phyloP scores from a whole-genome alignment of 2,888 invertebrate genomes.

The Fragum fragum region DNA sequence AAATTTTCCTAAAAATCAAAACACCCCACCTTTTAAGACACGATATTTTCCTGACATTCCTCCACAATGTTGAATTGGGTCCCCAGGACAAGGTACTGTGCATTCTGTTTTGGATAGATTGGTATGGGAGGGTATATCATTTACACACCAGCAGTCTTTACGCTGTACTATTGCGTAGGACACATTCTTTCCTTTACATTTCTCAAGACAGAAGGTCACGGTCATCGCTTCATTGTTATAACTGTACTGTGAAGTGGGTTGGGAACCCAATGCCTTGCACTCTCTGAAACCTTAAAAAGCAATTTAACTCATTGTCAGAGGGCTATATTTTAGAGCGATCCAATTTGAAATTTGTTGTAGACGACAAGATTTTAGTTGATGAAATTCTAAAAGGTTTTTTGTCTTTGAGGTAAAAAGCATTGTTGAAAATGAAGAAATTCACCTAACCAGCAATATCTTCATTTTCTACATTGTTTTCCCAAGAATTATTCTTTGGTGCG shows the following conservation, averaged over 20 bases:
- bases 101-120: constrained; percentile 28
- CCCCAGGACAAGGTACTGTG: constrained; percentile 40
- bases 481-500: too few relatives aligned
- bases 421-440: too few relatives aligned
- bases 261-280: not conserved
- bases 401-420: too few relatives aligned
- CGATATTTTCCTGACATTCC: constrained; percentile 14
- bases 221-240: constrained; percentile 31
- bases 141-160: constrained; percentile 40
- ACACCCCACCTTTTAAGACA: constrained; percentile 6
- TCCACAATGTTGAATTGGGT: constrained; percentile 57
- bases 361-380: too few relatives aligned
- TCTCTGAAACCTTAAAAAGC: constrained; percentile 22
- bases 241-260: not conserved
- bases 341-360: too few relatives aligned
- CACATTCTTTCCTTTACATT: constrained; percentile 51
- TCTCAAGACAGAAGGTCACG: constrained; percentile 49
- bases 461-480: too few relatives aligned
- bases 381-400: too few relatives aligned
- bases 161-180: constrained; percentile 34
- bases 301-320: too few relatives aligned
- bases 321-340: too few relatives aligned
- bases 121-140: constrained; percentile 4
- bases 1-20: too few relatives aligned
- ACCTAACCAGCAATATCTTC: too few relatives aligned